phyloP scores from a whole-genome alignment of 2,888 invertebrate genomes.

The Drosophila anomelani region DNA sequence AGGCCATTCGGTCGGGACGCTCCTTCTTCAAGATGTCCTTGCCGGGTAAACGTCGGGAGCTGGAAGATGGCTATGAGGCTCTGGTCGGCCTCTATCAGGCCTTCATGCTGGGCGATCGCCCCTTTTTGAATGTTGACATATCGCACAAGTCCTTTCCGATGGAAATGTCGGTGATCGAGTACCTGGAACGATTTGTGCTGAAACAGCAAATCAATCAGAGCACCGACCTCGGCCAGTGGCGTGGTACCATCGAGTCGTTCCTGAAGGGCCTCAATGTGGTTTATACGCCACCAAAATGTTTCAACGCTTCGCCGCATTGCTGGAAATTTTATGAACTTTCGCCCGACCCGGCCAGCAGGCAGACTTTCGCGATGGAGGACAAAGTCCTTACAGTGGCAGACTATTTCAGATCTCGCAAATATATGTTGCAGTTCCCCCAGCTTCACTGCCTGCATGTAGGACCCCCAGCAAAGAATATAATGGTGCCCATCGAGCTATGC shows the following conservation, averaged over 20 bases:
- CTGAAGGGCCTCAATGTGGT: constrained; percentile 74
- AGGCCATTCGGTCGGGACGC: constrained; percentile 84
- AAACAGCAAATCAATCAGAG: constrained; percentile 1
- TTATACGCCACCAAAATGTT: constrained; percentile 76
- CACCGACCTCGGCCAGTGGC: constrained; percentile 16
- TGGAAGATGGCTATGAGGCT: constrained; percentile 94
- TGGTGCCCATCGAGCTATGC: constrained; percentile 94
- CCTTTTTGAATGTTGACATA: constrained; percentile 96
- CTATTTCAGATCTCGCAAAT: constrained; percentile 74
- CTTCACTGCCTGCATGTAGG: constrained; percentile 95
- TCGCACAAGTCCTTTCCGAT: constrained; percentile 92
- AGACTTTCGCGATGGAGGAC: constrained; percentile 82
- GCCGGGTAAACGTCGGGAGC: constrained; percentile 72
- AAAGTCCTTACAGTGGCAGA: constrained; percentile 83
- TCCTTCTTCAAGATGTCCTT: constrained; percentile 90
- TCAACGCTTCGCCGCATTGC: constrained; percentile 60
- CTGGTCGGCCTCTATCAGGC: constrained; percentile 98
- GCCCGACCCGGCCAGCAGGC: constrained; percentile 72
- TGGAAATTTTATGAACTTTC: constrained; percentile 74
- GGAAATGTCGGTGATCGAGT: constrained; percentile 85
- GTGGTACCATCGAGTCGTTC: constrained; percentile 39
- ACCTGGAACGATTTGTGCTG: constrained; percentile 81
- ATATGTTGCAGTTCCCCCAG: constrained; percentile 86
- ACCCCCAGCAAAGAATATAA: constrained; percentile 87
- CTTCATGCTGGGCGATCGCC: constrained; percentile 94